A percentile compares a stretch with the other conserved stretches of the same genome.
Conservation (phyloP, 2,113 vertebrate species). For the Peromyscus maniculatus region DNA sequence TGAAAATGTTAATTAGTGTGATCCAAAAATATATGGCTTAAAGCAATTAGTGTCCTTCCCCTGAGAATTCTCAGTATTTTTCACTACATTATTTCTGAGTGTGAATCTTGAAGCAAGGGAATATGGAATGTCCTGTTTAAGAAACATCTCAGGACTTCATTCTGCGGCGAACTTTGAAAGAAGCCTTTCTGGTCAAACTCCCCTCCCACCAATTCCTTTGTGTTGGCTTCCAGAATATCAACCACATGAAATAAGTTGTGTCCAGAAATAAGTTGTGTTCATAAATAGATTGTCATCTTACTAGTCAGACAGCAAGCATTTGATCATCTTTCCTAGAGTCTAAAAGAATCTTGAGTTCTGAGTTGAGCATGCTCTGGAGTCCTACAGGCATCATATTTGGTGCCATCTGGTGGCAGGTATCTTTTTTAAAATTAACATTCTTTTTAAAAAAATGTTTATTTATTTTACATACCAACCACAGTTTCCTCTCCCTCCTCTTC, state of each 20-base stretch:
- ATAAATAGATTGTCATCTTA: background rate
- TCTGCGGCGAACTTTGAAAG: background rate
- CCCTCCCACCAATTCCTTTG: background rate
- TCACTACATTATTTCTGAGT: background rate
- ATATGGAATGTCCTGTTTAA: background rate
- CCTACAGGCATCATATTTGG: background rate
- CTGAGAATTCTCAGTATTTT: background rate
- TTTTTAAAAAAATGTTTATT: background rate
- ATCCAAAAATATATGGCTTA: constrained; percentile 49
- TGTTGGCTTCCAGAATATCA: background rate
- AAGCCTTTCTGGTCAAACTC: background rate
- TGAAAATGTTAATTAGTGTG: background rate
- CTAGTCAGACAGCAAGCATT: background rate
- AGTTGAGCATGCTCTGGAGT: background rate
- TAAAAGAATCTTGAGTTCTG: background rate
- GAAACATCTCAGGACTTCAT: background rate
- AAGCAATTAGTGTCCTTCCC: background rate
- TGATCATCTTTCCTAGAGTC: background rate
- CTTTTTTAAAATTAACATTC: background rate
- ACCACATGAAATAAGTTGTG: background rate
- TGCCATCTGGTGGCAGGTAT: background rate
- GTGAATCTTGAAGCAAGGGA: background rate
- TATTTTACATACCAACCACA: too few relatives aligned
- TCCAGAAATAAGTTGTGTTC: background rate
- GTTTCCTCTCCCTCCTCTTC: too few relatives aligned